Percentiles rank a stretch among this genome's conserved stretches.
Conservation (phyloP, 2,888 invertebrate genomes). For the Tiliacea aurago region DNA sequence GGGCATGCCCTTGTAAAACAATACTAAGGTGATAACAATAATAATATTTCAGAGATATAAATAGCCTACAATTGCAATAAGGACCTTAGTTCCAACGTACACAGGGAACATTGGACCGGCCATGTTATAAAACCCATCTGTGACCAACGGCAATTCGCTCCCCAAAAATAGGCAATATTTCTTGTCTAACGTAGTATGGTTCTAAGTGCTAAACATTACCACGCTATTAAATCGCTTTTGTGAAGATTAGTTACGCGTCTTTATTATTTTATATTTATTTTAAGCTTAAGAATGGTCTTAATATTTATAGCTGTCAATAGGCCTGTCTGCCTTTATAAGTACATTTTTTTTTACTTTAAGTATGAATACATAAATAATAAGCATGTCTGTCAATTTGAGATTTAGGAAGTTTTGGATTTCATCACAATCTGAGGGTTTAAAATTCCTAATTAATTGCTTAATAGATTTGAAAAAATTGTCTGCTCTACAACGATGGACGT, state of each 20-base stretch:
- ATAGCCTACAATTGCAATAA: constrained; percentile 63
- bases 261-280: constrained; percentile 9
- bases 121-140: constrained; percentile 62
- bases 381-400: not conserved
- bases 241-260: constrained; percentile 31
- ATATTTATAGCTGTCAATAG: not conserved
- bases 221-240: constrained; percentile 52
- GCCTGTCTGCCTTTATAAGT: no score
- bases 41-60: constrained; percentile 59
- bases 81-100: constrained; percentile 28
- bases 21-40: constrained; percentile 61
- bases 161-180: constrained; percentile 61
- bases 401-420: not conserved
- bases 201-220: constrained; percentile 54
- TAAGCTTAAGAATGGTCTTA: not conserved
- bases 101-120: constrained; percentile 17
- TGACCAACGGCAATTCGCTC: constrained; percentile 56
- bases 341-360: no score
- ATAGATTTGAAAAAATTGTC: no score
- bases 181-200: constrained; percentile 34
- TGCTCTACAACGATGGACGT: no score
- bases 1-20: constrained; percentile 45
- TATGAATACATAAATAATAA: no score
- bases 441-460: no score
- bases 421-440: not conserved